A percentile compares a stretch with the other conserved stretches of the same genome.
Evolutionary conservation across 64 coral and sea anemone genomes (phyloP).

Genomic region (Montipora capricornis): DNA sequence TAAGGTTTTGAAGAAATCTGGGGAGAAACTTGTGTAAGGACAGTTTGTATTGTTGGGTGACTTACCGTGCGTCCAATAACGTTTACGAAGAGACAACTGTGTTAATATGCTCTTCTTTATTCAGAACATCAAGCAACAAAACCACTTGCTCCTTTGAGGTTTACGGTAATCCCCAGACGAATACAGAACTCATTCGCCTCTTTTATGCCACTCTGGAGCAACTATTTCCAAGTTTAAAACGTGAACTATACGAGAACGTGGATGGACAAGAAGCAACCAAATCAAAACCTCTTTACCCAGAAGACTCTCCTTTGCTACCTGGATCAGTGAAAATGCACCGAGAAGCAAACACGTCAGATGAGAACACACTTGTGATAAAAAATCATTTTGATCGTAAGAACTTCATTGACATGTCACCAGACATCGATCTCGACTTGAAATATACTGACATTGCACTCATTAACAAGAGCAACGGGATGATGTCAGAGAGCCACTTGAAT

Average conservation of each 20-base stretch:
- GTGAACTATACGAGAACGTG: constrained; percentile 20
- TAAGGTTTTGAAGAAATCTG: no score
- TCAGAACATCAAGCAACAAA: neutral
- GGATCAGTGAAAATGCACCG: constrained; percentile 56
- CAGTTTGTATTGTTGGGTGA: no score
- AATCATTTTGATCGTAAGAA: constrained; percentile 43
- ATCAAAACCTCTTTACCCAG: neutral
- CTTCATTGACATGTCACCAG: constrained; percentile 26
- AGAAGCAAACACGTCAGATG: constrained; percentile 31
- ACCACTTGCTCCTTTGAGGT: neutral
- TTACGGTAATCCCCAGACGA: neutral
- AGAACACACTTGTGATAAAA: neutral
- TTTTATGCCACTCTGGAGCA: constrained; percentile 22
- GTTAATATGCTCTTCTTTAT: no score
- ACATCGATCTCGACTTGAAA: neutral
- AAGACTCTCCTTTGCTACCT: constrained; percentile 44
- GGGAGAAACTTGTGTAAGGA: no score
- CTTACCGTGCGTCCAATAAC: no score
- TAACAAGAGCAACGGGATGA: constrained; percentile 4
- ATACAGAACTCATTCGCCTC: constrained; percentile 31
- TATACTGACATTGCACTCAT: neutral
- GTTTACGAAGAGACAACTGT: no score
- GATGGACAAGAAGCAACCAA: constrained; percentile 7
- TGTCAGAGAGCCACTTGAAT: neutral
- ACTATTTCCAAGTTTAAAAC: constrained; percentile 19